These are phyloP conservation scores for Ypsolopha scabrella DNA, from an alignment of 2,888 invertebrate genomes.

Conservation along the genomic window DNA sequence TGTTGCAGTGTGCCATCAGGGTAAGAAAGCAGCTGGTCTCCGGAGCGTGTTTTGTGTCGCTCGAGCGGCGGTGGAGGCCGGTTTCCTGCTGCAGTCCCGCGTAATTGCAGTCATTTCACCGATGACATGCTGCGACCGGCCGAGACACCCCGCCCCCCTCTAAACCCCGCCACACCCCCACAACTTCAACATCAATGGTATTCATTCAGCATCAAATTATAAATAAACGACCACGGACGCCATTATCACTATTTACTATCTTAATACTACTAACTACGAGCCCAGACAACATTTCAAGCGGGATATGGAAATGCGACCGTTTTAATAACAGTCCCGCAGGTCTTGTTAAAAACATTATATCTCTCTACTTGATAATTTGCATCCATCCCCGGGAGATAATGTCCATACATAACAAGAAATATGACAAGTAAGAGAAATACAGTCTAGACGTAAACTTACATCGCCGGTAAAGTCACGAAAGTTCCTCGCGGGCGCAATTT, in stretches of 20 bases:
- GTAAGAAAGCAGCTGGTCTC: too few species aligned
- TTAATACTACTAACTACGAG: background rate
- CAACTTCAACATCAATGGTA: background rate
- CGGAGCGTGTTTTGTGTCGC: too few species aligned
- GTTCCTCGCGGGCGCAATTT: slow-evolving; percentile 18
- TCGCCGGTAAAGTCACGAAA: slow-evolving; percentile 5
- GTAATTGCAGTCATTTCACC: slow-evolving; percentile 22
- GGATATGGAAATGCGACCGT: slow-evolving; percentile 3
- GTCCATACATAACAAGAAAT: slow-evolving; percentile 3
- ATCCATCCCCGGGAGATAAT: background rate
- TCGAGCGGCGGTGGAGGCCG: slow-evolving; percentile 15
- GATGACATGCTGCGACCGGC: slow-evolving; percentile 17
- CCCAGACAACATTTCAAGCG: slow-evolving; percentile 1
- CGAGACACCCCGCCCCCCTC: background rate
- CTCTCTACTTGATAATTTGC: slow-evolving; percentile 1
- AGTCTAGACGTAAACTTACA: slow-evolving; percentile 9
- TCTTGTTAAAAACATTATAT: background rate
- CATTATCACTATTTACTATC: slow-evolving; percentile 1
- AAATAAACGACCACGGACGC: background rate
- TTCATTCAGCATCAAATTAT: background rate
- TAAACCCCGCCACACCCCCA: background rate
- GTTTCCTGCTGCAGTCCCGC: slow-evolving; percentile 12
- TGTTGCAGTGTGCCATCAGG: too few species aligned
- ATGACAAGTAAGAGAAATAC: slow-evolving; percentile 1
- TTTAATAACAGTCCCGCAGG: slow-evolving; percentile 1